Base-by-base conservation (phyloP, 2,888 invertebrate species). In the Selenia dentaria region DNA sequence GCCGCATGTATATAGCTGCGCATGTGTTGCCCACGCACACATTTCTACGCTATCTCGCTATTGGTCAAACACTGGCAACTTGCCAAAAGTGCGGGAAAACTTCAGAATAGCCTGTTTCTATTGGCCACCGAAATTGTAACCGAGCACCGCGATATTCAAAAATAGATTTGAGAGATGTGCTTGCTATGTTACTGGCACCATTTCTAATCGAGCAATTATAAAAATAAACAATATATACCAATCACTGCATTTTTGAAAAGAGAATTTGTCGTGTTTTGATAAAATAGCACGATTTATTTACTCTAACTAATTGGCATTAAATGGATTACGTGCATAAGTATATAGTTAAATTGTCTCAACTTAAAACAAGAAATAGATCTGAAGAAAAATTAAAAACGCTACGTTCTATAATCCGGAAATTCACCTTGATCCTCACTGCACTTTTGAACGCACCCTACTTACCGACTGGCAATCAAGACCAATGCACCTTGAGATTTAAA, bases 141-240 rank as follows among this genome's bases (percentile, higher is more conserved):
- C 84, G 77, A 86, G 88, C 89, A 88, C 89, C 89, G 88, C 89
- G 83, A 75, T 84, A 85, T 89, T 89, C 83, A 83, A 90, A 89
- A 89, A 90, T 90, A 90, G 89, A 88, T 72, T 66, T 68, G 64
- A 70, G 62, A 67, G 62, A 67, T 65, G 53, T 55, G 63, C 67
- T 76, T 77, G 74, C 70, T 70, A 74, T 75, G 74, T 66, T 55
- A 20, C 33, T 47, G 10, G 26, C 20, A 28, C 32, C 29, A 25
- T 28, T 29, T 18, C 9, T 20, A 27, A 25, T 26, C 6, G 3
- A 41, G 33, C 34, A 32, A 20, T 20, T 25, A 31, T 14, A 1
- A 36, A n/a, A n/a, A 28, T 27, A 33, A 48, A 42, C 33, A 29
- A 42, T 16, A 16, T 4, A 16, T n/a, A n/a, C 4, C 16, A 16